Conservation (phyloP, 1,140 invertebrate genomes). For the Ceratina calcarata region DNA sequence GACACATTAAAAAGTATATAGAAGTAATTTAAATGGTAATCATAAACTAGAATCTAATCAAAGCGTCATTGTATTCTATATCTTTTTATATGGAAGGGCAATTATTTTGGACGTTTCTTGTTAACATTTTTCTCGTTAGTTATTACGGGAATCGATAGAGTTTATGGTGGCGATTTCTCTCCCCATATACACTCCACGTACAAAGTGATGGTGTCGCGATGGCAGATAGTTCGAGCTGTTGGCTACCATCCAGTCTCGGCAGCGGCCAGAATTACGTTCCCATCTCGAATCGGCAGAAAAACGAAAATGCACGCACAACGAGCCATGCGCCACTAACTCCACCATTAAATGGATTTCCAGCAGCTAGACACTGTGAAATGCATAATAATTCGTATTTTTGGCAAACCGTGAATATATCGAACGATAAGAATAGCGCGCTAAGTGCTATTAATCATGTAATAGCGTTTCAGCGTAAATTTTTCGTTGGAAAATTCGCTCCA, state of each 20-base stretch:
- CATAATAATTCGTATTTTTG: constrained; percentile 29
- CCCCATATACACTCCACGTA: not conserved
- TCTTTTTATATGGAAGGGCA: no score
- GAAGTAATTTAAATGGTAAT: no score
- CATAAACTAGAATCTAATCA: no score
- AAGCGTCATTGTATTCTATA: no score
- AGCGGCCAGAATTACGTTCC: constrained; percentile 60
- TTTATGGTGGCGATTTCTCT: not conserved
- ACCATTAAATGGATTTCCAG: constrained; percentile 20
- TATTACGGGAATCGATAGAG: not conserved
- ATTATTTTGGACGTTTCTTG: no score
- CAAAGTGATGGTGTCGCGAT: constrained; percentile 18
- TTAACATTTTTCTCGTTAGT: not conserved
- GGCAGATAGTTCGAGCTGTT: constrained; percentile 63
- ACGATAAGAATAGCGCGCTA: no score
- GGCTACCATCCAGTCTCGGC: constrained; percentile 70
- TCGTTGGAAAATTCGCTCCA: no score
- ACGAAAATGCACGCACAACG: constrained; percentile 33
- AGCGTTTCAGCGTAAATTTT: no score
- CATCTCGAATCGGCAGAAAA: constrained; percentile 48
- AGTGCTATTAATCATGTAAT: no score
- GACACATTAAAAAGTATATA: no score
- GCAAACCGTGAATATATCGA: no score
- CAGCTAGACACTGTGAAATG: constrained; percentile 17
- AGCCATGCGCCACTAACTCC: constrained; percentile 36